Conservation (phyloP, 2,113 vertebrate genomes). For the Clinocottus analis region DNA sequence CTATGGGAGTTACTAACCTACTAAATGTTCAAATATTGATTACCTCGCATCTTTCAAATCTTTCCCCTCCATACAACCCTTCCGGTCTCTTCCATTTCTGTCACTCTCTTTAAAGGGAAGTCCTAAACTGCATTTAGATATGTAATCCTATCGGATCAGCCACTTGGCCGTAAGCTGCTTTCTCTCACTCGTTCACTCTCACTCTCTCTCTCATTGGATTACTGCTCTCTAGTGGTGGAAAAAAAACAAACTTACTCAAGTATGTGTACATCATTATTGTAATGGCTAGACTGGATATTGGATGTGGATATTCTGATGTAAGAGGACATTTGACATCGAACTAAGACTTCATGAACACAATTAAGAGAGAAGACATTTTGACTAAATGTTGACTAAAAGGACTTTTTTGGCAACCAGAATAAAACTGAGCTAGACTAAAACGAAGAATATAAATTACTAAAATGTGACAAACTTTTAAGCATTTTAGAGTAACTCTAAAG, state of each 20-base stretch:
- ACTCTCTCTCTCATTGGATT: slow-evolving; percentile 14
- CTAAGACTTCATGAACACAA: too few relatives aligned
- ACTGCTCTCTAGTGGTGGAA: background rate
- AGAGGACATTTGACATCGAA: too few relatives aligned
- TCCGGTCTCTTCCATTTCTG: background rate
- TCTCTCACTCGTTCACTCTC: slow-evolving; percentile 24
- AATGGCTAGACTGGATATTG: too few relatives aligned
- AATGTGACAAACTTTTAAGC: background rate
- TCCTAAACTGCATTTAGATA: slow-evolving; percentile 51
- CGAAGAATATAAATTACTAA: background rate
- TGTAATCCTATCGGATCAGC: slow-evolving; percentile 58
- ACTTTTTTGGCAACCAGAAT: background rate
- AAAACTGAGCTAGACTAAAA: background rate
- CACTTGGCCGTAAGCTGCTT: slow-evolving; percentile 58
- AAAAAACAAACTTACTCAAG: too few relatives aligned
- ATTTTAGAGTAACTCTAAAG: background rate
- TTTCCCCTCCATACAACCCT: slow-evolving; percentile 1
- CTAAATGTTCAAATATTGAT: slow-evolving; percentile 23
- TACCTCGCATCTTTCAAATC: slow-evolving; percentile 36
- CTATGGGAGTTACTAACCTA: slow-evolving; percentile 14
- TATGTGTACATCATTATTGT: too few relatives aligned
- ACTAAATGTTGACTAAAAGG: too few relatives aligned
- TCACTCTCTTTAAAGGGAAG: slow-evolving; percentile 19
- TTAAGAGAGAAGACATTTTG: background rate
- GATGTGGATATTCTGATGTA: too few relatives aligned